phyloP scores from a whole-genome alignment of 2,888 invertebrate genomes.

The Leptopilina syphax region DNA sequence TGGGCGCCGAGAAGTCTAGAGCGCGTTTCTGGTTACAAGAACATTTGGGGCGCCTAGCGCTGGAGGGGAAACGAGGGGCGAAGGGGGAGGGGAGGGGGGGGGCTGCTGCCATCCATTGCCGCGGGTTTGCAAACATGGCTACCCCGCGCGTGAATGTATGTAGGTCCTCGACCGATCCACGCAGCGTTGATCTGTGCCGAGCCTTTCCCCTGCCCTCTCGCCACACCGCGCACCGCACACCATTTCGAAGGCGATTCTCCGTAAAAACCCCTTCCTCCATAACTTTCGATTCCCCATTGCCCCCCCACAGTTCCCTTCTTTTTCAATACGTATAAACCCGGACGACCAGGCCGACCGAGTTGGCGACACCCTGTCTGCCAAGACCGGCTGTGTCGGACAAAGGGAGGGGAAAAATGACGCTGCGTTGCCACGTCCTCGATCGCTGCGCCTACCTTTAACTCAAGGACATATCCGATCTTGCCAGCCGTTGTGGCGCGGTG shows the following conservation, averaged over 20 bases:
- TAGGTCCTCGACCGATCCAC: constrained; percentile 76
- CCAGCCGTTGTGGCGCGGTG: constrained; percentile 75
- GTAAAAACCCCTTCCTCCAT: constrained; percentile 45
- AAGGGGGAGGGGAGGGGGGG: constrained; percentile 56
- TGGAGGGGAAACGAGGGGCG: constrained; percentile 50
- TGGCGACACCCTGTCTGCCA: constrained; percentile 97
- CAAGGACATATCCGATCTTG: constrained; percentile 76
- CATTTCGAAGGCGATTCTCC: constrained; percentile 30
- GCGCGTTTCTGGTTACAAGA: constrained; percentile 76
- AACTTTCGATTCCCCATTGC: constrained; percentile 49
- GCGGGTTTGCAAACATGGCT: constrained; percentile 75
- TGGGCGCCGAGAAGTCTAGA: constrained; percentile 76
- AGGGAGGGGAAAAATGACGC: constrained; percentile 68
- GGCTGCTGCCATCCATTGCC: constrained; percentile 53
- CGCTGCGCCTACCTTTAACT: constrained; percentile 69
- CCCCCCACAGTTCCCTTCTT: constrained; percentile 48
- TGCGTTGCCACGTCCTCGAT: constrained; percentile 67
- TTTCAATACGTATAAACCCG: constrained; percentile 57
- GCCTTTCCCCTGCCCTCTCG: constrained; percentile 52
- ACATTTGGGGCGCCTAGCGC: constrained; percentile 76
- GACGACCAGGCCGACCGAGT: constrained; percentile 86
- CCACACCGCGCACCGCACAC: too few relatives aligned
- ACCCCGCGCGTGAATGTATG: constrained; percentile 73
- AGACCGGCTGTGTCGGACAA: constrained; percentile 82
- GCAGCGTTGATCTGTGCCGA: constrained; percentile 54